Evolutionary conservation across 2,888 invertebrate species (phyloP).

Genomic region (Heliconius charithonia): DNA sequence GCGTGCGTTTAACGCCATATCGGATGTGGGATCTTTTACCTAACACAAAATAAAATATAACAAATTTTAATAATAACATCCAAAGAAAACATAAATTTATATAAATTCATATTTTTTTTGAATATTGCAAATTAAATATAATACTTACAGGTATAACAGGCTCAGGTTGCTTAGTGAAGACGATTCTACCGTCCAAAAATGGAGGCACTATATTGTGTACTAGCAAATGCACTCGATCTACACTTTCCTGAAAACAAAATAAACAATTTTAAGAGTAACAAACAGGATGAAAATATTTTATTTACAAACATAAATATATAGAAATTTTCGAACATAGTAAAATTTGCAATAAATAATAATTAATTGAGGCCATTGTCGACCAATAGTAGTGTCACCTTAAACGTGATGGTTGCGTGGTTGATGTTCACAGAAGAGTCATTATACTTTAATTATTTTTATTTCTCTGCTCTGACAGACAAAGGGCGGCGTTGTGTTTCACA

Average conservation of each 20-base stretch:
- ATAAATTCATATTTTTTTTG: not conserved
- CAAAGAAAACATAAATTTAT: no score
- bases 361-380: no score
- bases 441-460: not conserved
- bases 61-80: no score
- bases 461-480: not conserved
- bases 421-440: no score
- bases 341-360: no score
- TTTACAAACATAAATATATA: no score
- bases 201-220: conserved; percentile 99
- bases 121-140: not conserved
- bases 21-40: conserved; percentile 96
- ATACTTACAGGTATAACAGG: conserved; percentile 96
- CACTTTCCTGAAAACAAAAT: conserved; percentile 85
- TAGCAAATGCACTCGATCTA: conserved; percentile 96
- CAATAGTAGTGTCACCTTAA: no score
- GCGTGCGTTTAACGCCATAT: conserved; percentile 97
- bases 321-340: no score
- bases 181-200: conserved; percentile 98
- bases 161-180: conserved; percentile 99
- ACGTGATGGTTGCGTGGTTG: no score
- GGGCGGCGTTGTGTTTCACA: not conserved
- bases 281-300: not conserved
- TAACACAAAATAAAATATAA: conserved; percentile 45
- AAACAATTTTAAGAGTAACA: not conserved